phyloP scores from a whole-genome alignment of 2,888 invertebrate genomes.

The Troglohyphantes excavatus region DNA sequence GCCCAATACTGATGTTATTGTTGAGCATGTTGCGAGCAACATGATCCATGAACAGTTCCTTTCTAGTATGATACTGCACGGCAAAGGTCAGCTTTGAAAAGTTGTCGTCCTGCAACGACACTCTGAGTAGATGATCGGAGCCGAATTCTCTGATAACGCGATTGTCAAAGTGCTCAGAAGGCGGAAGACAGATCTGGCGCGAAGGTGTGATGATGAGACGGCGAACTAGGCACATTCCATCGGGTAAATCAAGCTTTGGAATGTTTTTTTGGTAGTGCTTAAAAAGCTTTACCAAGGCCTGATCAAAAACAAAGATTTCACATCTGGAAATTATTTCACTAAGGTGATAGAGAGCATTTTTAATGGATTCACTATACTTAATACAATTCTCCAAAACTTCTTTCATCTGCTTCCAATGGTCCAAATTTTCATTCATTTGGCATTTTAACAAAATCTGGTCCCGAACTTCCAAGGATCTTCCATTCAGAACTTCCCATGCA shows the following conservation, averaged over 20 bases:
- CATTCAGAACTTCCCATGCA: conserved; percentile 66
- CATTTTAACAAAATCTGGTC: conserved; percentile 57
- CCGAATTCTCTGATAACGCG: conserved; percentile 64
- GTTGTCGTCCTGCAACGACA: conserved; percentile 75
- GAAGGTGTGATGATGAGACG: conserved; percentile 79
- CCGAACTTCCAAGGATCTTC: conserved; percentile 39
- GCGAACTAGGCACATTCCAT: conserved; percentile 77
- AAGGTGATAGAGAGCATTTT: conserved; percentile 71
- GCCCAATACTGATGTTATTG: conserved; percentile 76
- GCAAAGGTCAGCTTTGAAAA: conserved; percentile 70
- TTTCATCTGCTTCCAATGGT: conserved; percentile 48
- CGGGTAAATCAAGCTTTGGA: conserved; percentile 34
- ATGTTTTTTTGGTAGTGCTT: conserved; percentile 10
- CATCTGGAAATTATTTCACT: conserved; percentile 61
- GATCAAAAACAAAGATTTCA: conserved; percentile 61
- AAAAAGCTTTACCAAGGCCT: conserved; percentile 67
- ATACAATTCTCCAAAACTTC: conserved; percentile 22
- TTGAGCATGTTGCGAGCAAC: conserved; percentile 44
- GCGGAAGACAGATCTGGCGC: conserved; percentile 70
- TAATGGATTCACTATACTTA: conserved; percentile 53
- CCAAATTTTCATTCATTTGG: background rate
- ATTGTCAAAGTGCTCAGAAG: conserved; percentile 77
- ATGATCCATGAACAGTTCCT: conserved; percentile 46
- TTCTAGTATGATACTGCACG: conserved; percentile 55
- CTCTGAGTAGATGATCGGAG: conserved; percentile 53